Base-by-base conservation (phyloP, 2,888 invertebrate species). In the Stenchaetothrips biformis region DNA sequence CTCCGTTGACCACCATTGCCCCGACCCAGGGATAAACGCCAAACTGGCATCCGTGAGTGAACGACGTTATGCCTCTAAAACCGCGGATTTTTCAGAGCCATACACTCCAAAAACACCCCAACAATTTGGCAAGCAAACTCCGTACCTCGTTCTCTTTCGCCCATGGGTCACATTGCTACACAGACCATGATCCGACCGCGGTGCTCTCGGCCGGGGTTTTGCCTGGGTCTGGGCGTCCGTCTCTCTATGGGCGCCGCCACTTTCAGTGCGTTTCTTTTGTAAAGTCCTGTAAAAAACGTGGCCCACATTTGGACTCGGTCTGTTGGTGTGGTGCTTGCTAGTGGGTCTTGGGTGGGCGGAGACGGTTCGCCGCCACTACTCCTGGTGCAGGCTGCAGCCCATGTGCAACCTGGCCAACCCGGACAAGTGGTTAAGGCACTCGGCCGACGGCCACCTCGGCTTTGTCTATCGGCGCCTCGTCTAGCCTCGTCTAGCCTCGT, bases 331-430 rank as follows among this genome's bases (percentile, higher is more conserved):
- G 67, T 74, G 67, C 67, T 74, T 74, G 67, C 25, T 87, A 91
- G 91, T n/a, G 91, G 91, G 77, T 88, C 87, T 82, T 91, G 91
- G n/a, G 91, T 89, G 88, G 85, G 86, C 87, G 78, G 89, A 89
- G 83, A n/a, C 89, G 89, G 83, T 89, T n/a, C 90, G 83, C 87
- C 88, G 88, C 25, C 88, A 88, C n/a, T n/a, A n/a, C 84, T 88
- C 86, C 89, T 88, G 85, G 86, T n/a, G 87, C 80, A 78, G 83
- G 79, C 82, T 81, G 48, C 81, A 82, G 27, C 79, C 81, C 37
- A 82, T 82, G 80, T 81, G 82, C 67, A 82, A 82, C 80, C 82
- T 82, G 81, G 83, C 82, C 37, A 37, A 37, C 37, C 37, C 37
- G 62, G 81, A 81, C 82, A 81, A 82, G 82, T 81, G 82, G 83